Conservation (phyloP, 2,113 vertebrate genomes). For the Tachysurus fulvidraco region DNA sequence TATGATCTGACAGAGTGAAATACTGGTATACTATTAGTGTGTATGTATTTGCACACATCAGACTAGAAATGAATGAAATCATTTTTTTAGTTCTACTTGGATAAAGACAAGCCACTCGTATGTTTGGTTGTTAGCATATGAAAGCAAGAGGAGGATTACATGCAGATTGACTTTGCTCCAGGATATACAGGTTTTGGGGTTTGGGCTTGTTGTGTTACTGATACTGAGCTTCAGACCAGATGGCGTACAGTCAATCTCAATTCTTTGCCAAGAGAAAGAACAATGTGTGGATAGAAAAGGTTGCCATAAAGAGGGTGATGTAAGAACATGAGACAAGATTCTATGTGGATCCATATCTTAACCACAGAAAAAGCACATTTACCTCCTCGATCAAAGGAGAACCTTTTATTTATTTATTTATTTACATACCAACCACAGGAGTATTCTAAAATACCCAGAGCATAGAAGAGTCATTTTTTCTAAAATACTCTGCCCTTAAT, state of each 20-base stretch:
- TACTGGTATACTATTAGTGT: neutral
- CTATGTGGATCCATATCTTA: neutral
- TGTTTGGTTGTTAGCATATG: neutral
- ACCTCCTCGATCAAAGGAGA: neutral
- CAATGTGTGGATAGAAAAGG: neutral
- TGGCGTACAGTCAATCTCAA: neutral
- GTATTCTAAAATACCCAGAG: neutral
- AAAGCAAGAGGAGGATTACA: neutral
- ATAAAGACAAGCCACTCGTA: neutral
- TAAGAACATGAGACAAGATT: neutral
- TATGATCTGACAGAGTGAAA: slow-evolving; percentile 1
- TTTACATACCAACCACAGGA: neutral
- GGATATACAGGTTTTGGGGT: neutral
- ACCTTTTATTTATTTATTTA: neutral
- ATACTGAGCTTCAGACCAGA: slow-evolving; percentile 26
- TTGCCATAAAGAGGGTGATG: neutral
- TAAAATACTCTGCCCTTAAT: neutral
- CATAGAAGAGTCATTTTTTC: neutral
- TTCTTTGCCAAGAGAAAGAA: neutral
- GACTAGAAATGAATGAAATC: neutral
- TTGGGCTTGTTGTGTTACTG: slow-evolving; percentile 5
- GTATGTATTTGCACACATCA: neutral
- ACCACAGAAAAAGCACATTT: neutral
- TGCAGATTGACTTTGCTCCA: slow-evolving; percentile 17
- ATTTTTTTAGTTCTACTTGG: neutral